Base-by-base conservation (phyloP, 2,888 invertebrate species). In the Harmothoe impar region DNA sequence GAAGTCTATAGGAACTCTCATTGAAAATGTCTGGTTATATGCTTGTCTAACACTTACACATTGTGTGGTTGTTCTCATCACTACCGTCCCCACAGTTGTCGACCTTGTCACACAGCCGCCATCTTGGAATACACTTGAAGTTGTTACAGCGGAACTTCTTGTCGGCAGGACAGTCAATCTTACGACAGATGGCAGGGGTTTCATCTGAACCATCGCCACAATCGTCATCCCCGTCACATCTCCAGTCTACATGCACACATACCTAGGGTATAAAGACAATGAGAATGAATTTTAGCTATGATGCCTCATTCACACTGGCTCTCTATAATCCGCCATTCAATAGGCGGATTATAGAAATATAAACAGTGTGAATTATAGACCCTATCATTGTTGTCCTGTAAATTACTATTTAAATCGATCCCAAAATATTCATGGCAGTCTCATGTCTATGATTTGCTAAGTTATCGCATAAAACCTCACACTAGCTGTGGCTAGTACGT, bases 71-170 rank as follows among this genome's bases (percentile, higher is more conserved):
- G 89, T 93, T 93, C 90, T 95, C 95, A 92, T 95, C 95, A 0
- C 94, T 94, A n/a, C 97, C 97, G 95, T 98, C 98, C 0, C 97
- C 97, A 96, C 98, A 98, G 94, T 98, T 97, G 93, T 97, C 96
- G 89, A 96, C 96, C 51, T 97, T 98, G 96, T 98, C 98, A 96
- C 98, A 98, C 90, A 98, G 96, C 93, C 97, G 97, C 94, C 95
- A 95, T 56, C 92, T 92, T 0, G 94, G 94, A 90, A 95, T 94
- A 91, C 95, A 95, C 91, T 94, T 94, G 90, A 93, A 92, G 91
- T 95, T 95, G 81, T 93, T 89, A 91, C 95, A 95, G n/a, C 94
- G 92, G 93, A 95, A 95, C 33, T 93, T 93, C 3, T 93, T 93
- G 0, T 89, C 91, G 5, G 91, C 90, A 1, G 93, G 92, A 92